Percentiles rank a stretch among this genome's conserved stretches.
Evolutionary conservation across 2,797 vertebrate genomes (phyloP).

Genomic region (Tadarida brasiliensis): DNA sequence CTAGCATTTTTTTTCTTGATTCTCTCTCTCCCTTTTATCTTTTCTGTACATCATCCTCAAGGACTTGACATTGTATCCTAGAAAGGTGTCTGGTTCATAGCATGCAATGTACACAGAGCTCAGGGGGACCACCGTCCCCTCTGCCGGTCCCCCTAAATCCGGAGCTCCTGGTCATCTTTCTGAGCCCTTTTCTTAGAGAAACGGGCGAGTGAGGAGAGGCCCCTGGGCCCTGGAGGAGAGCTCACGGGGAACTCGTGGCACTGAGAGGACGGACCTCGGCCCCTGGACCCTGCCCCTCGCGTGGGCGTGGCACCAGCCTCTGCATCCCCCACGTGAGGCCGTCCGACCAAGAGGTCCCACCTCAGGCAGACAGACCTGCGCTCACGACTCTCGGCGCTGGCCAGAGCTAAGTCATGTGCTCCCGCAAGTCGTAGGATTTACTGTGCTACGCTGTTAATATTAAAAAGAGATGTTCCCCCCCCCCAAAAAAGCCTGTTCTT

Average conservation of each 20-base stretch:
- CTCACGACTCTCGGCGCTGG: background rate
- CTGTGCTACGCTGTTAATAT: background rate
- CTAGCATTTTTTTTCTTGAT: background rate
- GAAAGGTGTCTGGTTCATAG: background rate
- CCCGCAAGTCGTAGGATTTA: background rate
- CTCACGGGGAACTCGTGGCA: background rate
- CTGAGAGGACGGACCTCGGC: accelerated
- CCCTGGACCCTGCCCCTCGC: background rate
- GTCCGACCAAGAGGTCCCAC: background rate
- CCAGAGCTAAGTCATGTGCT: background rate
- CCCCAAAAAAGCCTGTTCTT: background rate
- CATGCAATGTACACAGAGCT: background rate
- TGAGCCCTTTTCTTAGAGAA: background rate
- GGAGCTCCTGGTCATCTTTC: background rate
- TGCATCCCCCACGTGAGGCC: background rate
- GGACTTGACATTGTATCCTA: background rate
- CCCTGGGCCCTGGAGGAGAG: background rate
- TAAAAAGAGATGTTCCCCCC: background rate
- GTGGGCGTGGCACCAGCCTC: background rate
- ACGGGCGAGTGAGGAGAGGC: background rate
- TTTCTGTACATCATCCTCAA: background rate
- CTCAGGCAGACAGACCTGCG: background rate
- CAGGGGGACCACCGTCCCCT: background rate
- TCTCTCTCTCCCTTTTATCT: background rate
- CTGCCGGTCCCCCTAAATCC: background rate